Conservation (phyloP, 2,797 vertebrate species). For the Cryptoprocta ferox region DNA sequence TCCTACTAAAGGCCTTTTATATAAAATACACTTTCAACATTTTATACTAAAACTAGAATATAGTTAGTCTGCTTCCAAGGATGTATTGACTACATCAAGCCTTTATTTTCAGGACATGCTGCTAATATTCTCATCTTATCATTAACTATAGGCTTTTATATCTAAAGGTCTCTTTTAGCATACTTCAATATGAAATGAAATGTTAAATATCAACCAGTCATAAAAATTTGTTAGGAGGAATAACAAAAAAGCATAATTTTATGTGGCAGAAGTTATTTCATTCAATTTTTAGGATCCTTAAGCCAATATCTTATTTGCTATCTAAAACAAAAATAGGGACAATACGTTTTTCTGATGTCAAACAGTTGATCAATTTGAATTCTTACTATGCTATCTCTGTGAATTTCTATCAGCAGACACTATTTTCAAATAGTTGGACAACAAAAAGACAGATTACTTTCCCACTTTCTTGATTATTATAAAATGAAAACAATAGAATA, state of each 20-base stretch:
- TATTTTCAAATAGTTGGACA: constrained; percentile 28
- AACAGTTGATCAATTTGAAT: constrained; percentile 54
- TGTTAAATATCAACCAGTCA: constrained; percentile 25
- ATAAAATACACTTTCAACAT: constrained; percentile 49
- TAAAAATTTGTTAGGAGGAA: constrained; percentile 6
- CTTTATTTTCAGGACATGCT: not conserved
- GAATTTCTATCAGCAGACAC: constrained; percentile 57
- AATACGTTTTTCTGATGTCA: constrained; percentile 40
- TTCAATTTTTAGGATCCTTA: constrained; percentile 78
- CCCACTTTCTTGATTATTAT: constrained; percentile 28
- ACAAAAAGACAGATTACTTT: constrained; percentile 30
- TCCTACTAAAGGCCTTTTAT: constrained; percentile 46
- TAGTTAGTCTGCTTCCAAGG: constrained; percentile 14
- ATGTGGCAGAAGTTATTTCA: constrained; percentile 86
- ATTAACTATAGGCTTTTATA: constrained; percentile 15
- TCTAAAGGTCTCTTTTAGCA: not conserved
- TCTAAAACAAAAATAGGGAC: constrained; percentile 42
- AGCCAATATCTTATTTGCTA: constrained; percentile 63
- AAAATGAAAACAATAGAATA: constrained; percentile 61
- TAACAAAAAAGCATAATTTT: constrained; percentile 74
- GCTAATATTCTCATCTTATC: constrained; percentile 35
- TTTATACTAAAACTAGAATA: constrained; percentile 43
- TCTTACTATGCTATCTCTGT: constrained; percentile 45
- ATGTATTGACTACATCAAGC: not conserved
- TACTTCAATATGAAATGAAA: constrained; percentile 41